Conservation (phyloP, 2,888 invertebrate species). For the Platycheirus albimanus region DNA sequence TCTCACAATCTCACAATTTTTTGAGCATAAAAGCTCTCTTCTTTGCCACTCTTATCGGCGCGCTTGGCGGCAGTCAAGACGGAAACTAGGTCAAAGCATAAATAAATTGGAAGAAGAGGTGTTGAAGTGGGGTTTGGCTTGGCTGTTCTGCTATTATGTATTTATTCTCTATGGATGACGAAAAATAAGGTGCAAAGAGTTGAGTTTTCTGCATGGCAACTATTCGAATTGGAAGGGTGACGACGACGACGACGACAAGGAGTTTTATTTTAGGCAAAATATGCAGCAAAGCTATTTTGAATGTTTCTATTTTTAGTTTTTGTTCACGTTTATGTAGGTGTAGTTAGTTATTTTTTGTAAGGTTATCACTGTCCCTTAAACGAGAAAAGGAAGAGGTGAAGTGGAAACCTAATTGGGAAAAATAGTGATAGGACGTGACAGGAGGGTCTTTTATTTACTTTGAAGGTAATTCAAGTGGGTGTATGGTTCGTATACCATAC, state of each 20-base stretch:
- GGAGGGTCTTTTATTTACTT: neutral
- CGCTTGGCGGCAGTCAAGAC: too few relatives aligned
- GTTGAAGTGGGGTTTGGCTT: neutral
- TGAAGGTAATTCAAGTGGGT: neutral
- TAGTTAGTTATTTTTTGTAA: neutral
- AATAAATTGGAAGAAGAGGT: conserved; percentile 22
- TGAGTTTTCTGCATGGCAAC: conserved; percentile 64
- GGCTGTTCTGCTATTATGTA: conserved; percentile 8
- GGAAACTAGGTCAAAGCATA: conserved; percentile 69
- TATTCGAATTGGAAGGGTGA: conserved; percentile 13
- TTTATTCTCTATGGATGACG: too few relatives aligned
- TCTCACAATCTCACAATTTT: conserved; percentile 42
- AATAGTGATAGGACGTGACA: neutral
- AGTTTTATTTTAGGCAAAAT: conserved; percentile 36
- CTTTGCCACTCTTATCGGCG: conserved; percentile 28
- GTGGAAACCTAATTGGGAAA: conserved; percentile 5
- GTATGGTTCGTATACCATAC: too few relatives aligned
- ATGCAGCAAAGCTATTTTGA: conserved; percentile 38
- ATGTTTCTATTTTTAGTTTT: conserved; percentile 13
- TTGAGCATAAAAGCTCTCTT: conserved; percentile 66
- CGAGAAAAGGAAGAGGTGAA: neutral
- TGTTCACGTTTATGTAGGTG: conserved; percentile 17
- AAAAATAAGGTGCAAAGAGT: conserved; percentile 26
- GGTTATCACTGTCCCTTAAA: conserved; percentile 13
- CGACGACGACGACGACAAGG: too few relatives aligned